Evolutionary conservation across 2,113 vertebrate genomes (phyloP), one percentile per base, ranked within the genome.

Genomic region (Promerops cafer): DNA sequence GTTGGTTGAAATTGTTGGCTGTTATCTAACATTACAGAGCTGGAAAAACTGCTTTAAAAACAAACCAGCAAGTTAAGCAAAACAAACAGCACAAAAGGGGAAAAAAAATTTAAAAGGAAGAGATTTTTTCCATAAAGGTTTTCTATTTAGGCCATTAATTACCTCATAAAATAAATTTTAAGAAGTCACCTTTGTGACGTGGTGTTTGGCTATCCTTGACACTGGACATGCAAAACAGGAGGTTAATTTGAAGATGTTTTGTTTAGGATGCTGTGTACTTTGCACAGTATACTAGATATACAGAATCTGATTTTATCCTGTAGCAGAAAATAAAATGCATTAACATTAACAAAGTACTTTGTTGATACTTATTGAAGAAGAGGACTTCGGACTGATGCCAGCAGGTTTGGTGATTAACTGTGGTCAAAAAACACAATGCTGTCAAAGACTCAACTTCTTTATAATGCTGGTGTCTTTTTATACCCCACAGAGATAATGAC

Each of bases 211-310:
- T 96, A 64, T 90, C 72, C 81, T 92, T 97, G 69, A 91, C 39
- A 42, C 7, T 77, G 50, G 37, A 28, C 52, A 26, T 78, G 63
- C 22, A 52, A 95, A 87, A 11, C 30, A 72, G 45, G 42, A 97
- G 42, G 59, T 91, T 96, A 93, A 96, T 96, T 88, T 97, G 78
- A 97, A 95, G 57, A 87, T 68, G 2, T 60, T 94, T 78, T 82
- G 63, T 96, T 96, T 93, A 92, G 45, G 60, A 52, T 88, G 72
- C 53, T 53, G 64, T 95, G 37, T 63, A 74, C 16, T 96, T 93
- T 82, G 49, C 22, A 69, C 59, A 54, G 13, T 83, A 54, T 89
- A 53, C 35, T n/a, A 61, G 77, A 24, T 71, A 39, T 15, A 77
- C 23, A 35, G 35, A 89, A 86, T 75, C 76, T 81, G 64, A 87